A percentile compares a stretch with the other conserved stretches of the same genome.
Evolutionary conservation across 1,140 invertebrate species (phyloP).

Genomic region (Micrasema minimum): DNA sequence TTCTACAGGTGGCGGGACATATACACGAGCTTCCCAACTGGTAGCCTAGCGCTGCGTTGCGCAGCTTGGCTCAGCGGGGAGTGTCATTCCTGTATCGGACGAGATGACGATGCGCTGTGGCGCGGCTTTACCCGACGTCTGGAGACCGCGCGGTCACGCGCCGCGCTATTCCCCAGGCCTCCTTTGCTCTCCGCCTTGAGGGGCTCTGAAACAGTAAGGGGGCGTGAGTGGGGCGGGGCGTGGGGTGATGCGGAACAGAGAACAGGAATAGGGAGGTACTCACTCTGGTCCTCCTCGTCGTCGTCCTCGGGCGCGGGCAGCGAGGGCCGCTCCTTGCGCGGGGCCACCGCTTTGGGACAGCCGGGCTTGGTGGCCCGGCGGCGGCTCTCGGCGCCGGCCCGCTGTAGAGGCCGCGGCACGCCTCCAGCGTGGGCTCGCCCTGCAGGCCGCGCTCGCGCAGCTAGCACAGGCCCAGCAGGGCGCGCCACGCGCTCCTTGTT

Average conservation of each 20-base stretch:
- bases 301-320: neutral
- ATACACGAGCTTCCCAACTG: slow-evolving; percentile 4
- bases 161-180: neutral
- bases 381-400: slow-evolving; percentile 55
- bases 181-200: neutral
- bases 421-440: slow-evolving; percentile 63
- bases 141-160: slow-evolving; percentile 65
- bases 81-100: slow-evolving; percentile 65
- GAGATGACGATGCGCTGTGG: slow-evolving; percentile 66
- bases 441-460: slow-evolving; percentile 60
- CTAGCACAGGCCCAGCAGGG: slow-evolving; percentile 62
- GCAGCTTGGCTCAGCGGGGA: slow-evolving; percentile 50
- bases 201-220: slow-evolving; percentile 14
- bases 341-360: slow-evolving; percentile 61
- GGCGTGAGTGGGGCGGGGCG: neutral
- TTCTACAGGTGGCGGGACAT: slow-evolving; percentile 2
- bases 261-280: no score
- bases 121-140: slow-evolving; percentile 65
- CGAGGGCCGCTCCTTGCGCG: slow-evolving; percentile 54
- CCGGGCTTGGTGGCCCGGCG: slow-evolving; percentile 55
- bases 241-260: neutral
- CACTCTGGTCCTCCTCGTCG: no score
- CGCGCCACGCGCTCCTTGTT: slow-evolving; percentile 65
- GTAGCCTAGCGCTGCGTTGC: slow-evolving; percentile 36
- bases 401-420: slow-evolving; percentile 63